Base-by-base conservation (phyloP, 1,140 invertebrate species). In the Mizuhopecten yessoensis region DNA sequence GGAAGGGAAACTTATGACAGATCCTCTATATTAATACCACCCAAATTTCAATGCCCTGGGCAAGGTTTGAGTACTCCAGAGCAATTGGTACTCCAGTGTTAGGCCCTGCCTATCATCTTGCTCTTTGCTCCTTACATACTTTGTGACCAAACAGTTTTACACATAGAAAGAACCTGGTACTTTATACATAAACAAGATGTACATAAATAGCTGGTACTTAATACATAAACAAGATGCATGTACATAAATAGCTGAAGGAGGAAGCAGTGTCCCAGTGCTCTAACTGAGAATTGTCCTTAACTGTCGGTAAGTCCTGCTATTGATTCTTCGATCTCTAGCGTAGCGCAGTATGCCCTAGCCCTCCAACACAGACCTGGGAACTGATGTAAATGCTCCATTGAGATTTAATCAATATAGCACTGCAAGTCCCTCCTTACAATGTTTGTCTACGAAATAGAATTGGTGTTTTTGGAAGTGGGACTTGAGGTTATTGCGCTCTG, bases 401-500 rank as follows among this genome's bases (percentile, higher is more conserved):
- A 29, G 57, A 75, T 75, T 75, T 75, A 75, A 75, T 75, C 57
- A 75, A 75, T 75, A 75, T 75, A 75, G 57, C 57, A 75, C 57
- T 45, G 23, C 9, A 17, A 75, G 29, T 75, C 9, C 57, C 29
- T 75, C n/a, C n/a, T 5, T 29, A n/a, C 23, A 75, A 29, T 13
- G 57, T 3, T 75, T 75, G 57, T 75, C n/a, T 75, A 23, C 23
- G 57, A 75, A 75, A 75, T 75, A 75, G 57, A 29, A 75, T 17
- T 75, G 57, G 57, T n/a, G 29, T 75, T 75, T 75, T 75, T 5
- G n/a, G 57, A 75, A 75, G 17, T 75, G 57, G 57, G 57, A 29
- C 57, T 75, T 29, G n/a, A 75, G 57, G 57, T n/a, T 75, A 75
- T 75, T 75, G 23, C 1, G 23, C 23, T n/a, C n/a, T n/a, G n/a